Evolutionary conservation across 2,113 vertebrate species (phyloP), one percentile per base, ranked within the genome.

Genomic region (Coreoperca whiteheadi): DNA sequence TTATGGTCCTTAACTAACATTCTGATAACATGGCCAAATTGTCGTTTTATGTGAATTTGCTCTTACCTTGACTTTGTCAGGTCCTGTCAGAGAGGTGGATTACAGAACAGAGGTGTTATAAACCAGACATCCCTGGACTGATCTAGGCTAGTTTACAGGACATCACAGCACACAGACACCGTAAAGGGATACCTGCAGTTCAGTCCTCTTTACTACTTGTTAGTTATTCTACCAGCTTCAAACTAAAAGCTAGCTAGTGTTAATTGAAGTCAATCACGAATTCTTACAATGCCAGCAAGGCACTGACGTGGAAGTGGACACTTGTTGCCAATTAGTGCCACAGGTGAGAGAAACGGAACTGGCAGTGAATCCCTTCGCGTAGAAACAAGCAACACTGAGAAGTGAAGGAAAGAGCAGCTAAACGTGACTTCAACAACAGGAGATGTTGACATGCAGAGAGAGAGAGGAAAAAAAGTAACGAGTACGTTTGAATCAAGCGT

Each of bases 31-130:
- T 6, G 65, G 2, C 4, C n/a, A 39, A 8, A 43, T 23, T n/a
- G 3, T 59, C 11, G 28, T 66, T 56, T 60, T 20, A 60, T 74
- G 39, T 74, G 46, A 64, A 79, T 67, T 80, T 66, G 3, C 39
- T 92, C 95, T 95, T 94, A 96, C 95, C 95, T 95, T 96, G 79
- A 68, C 83, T 93, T 93, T 94, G 32, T 94, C 95, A 84, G 90
- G 90, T 90, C 94, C 95, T 95, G 93, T 80, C 74, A 91, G 85
- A 93, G 74, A 89, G 76, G 83, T 75, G 82, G 74, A 91, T 91
- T 56, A 90, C 51, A 91, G 72, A 94, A 89, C 64, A 93, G 68
- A 91, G n/a, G 81, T 3, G 64, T 87, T 87, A 91, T 48, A 61
- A 75, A 88, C 12, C n/a, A 86, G n/a, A 57, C 48, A 63, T 25